A percentile compares a stretch with the other conserved stretches of the same genome.
These are phyloP conservation scores for Bombyx mori DNA, from an alignment of 1,140 invertebrate genomes.

Conservation along the genomic window DNA sequence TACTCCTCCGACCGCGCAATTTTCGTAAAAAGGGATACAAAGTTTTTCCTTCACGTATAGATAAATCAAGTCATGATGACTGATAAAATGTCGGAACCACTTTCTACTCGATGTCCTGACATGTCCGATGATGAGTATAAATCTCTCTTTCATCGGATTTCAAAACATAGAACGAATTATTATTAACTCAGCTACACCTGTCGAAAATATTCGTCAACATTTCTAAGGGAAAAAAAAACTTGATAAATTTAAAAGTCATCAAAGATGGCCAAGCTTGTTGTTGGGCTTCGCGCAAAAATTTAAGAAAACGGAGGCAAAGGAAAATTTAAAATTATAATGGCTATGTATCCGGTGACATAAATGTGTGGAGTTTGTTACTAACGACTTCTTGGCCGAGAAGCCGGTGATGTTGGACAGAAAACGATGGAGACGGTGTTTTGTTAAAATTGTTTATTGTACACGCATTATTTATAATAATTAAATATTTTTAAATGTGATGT, in stretches of 20 bases:
- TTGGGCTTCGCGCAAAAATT: conserved; percentile 54
- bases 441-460: neutral
- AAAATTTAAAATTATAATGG: conserved; percentile 71
- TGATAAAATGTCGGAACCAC: too few species aligned
- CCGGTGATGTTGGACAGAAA: conserved; percentile 30
- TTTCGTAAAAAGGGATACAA: too few species aligned
- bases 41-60: too few species aligned
- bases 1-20: too few species aligned
- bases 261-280: neutral
- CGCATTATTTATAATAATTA: neutral
- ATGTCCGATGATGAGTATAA: too few species aligned
- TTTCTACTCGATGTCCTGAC: too few species aligned
- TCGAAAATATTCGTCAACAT: too few species aligned
- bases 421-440: conserved; percentile 22
- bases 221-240: neutral
- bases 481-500: neutral
- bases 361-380: conserved; percentile 71
- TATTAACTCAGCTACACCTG: too few species aligned
- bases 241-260: neutral
- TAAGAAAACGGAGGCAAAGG: conserved; percentile 29
- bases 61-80: too few species aligned
- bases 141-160: too few species aligned
- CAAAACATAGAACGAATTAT: too few species aligned
- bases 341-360: conserved; percentile 70
- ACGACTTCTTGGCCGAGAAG: conserved; percentile 63